Percentiles rank a stretch among this genome's conserved stretches.
Conservation (phyloP, 2,797 vertebrate genomes). For the Pseudochirops corinnae region DNA sequence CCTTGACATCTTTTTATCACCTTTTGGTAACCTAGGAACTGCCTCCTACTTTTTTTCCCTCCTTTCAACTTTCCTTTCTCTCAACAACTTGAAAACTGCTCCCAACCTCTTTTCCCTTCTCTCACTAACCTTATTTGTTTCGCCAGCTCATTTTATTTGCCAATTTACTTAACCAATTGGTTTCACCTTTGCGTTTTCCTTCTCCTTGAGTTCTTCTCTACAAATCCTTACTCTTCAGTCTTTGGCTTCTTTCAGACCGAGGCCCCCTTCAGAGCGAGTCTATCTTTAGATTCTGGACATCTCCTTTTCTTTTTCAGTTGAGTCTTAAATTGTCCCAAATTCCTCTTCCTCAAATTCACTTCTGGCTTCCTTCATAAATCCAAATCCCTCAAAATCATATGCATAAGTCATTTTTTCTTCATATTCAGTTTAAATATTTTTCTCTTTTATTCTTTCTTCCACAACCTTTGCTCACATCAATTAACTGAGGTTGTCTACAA, state of each 20-base stretch:
- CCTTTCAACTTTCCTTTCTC: background rate
- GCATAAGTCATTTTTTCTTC: background rate
- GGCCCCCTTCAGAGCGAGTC: background rate
- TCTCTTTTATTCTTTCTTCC: background rate
- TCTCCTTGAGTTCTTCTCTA: background rate
- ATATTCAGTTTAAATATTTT: background rate
- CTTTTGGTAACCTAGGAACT: background rate
- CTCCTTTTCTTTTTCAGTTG: background rate
- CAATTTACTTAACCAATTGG: background rate
- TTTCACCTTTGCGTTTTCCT: background rate
- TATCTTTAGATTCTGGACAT: background rate
- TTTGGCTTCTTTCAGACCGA: background rate
- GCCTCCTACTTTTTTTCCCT: background rate
- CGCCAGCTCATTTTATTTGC: background rate
- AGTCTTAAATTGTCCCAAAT: background rate
- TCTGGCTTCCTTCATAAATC: background rate
- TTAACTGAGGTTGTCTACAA: background rate
- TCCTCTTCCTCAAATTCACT: background rate
- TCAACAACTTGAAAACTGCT: background rate
- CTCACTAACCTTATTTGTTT: background rate
- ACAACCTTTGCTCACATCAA: background rate
- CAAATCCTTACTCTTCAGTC: background rate
- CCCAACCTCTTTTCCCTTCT: background rate
- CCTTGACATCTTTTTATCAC: background rate
- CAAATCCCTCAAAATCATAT: background rate